Base-by-base conservation (phyloP, 2,888 invertebrate genomes). In the Xylota segnis region DNA sequence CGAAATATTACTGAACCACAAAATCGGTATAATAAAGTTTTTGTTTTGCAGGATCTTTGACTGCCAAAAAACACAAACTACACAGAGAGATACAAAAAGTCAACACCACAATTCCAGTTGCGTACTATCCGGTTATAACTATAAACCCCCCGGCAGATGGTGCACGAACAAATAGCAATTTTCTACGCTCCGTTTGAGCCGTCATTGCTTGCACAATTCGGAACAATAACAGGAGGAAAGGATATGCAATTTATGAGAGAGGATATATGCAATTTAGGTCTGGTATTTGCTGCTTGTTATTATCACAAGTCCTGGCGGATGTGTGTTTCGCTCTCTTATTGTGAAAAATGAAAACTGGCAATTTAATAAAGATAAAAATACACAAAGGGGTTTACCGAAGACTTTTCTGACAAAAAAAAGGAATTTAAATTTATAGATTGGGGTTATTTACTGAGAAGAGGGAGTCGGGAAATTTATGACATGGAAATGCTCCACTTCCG, bases 41-140 rank as follows among this genome's bases (percentile, higher is more conserved):
- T 37, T 23, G 23, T 23, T 37, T 37, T 37, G 0, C 7, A 5
- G 32, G 6, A 32, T 32, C 10, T 37, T 37, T 37, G 10, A 10
- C 37, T 37, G 37, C 37, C 37, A 37, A 10, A n/a, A 37, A 37
- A 37, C 37, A 37, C 3, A 37, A 37, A 37, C 23, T 10, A 37
- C 37, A 23, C 23, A 23, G 2, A 23, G 23, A 37, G 37, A 47
- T 65, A 32, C 16, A 14, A 50, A 65, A 47, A 65, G 16, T 65
- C 65, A 65, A 65, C 65, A 65, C 65, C 45, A 29, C n/a, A 50
- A 34, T 65, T 65, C 65, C 65, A 32, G 65, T 47, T 10, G 32
- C 45, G 18, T 34, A 50, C 12, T 18, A 16, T 65, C 47, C 4
- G 65, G 65, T 65, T 65, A 32, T 45, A 50, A 18, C 65, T 34